These are phyloP conservation scores for Pilophorus perplexus DNA, from an alignment of 2,888 invertebrate species.

Conservation along the genomic window DNA sequence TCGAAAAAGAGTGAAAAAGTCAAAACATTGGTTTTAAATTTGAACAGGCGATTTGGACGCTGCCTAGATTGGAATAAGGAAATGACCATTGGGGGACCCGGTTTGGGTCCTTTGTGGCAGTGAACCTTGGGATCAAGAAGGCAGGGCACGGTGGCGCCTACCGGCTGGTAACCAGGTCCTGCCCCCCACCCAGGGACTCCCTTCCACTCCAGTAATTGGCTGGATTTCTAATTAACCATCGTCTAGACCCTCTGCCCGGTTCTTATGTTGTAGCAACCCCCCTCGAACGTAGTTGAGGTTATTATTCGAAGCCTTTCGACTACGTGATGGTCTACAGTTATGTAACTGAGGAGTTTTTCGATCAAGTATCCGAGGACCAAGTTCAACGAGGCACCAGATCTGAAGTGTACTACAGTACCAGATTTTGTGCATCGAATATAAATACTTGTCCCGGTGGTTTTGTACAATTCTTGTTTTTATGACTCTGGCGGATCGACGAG, in stretches of 20 bases:
- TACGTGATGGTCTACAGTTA: no score
- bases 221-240: conserved; percentile 36
- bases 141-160: conserved; percentile 17
- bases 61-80: neutral
- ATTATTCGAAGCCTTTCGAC: no score
- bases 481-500: no score
- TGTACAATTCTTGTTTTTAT: no score
- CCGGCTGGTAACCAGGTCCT: neutral
- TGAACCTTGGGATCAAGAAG: conserved; percentile 12
- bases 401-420: no score
- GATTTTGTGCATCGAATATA: no score
- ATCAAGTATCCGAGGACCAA: no score
- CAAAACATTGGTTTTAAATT: neutral
- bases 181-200: conserved; percentile 1
- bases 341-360: no score
- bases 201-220: conserved; percentile 23
- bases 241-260: conserved; percentile 32
- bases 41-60: neutral
- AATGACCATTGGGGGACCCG: neutral
- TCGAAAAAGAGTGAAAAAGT: no score
- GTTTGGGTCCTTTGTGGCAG: conserved; percentile 28
- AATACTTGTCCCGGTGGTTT: no score
- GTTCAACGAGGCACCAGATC: no score
- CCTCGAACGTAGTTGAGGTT: no score
- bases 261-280: neutral